A percentile compares a stretch with the other conserved stretches of the same genome.
Evolutionary conservation across 1,140 invertebrate genomes (phyloP).

Genomic region (Hyphantria cunea): DNA sequence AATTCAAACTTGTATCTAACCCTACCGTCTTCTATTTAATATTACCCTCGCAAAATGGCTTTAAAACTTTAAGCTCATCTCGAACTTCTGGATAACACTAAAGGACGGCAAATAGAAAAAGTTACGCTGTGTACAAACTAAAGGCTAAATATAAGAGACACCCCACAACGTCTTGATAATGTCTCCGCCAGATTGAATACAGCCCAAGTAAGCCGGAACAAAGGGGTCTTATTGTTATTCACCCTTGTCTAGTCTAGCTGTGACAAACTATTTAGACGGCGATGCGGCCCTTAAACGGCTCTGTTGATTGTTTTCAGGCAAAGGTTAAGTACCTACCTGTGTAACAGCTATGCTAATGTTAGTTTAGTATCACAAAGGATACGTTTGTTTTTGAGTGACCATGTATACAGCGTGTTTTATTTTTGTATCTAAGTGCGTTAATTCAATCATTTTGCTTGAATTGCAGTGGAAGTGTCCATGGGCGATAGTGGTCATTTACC

Average conservation of each 20-base stretch:
- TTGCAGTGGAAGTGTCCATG: too few species aligned
- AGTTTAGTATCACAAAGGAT: slow-evolving; percentile 12
- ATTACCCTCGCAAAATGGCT: slow-evolving; percentile 4
- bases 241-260: slow-evolving; percentile 58
- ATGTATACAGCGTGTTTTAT: too few species aligned
- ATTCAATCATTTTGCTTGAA: too few species aligned
- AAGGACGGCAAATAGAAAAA: slow-evolving; percentile 37
- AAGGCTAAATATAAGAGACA: slow-evolving; percentile 16
- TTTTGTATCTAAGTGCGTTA: too few species aligned
- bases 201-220: slow-evolving; percentile 61
- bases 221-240: slow-evolving; percentile 78
- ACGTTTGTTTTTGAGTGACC: slow-evolving; percentile 5
- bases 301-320: slow-evolving; percentile 53
- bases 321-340: slow-evolving; percentile 31
- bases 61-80: slow-evolving; percentile 10
- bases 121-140: slow-evolving; percentile 46
- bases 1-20: not conserved
- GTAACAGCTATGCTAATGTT: slow-evolving; percentile 27
- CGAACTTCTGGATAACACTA: slow-evolving; percentile 5
- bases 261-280: slow-evolving; percentile 59
- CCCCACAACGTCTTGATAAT: slow-evolving; percentile 59
- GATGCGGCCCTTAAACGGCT: slow-evolving; percentile 49
- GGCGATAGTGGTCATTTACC: too few species aligned
- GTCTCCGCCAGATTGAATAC: slow-evolving; percentile 71
- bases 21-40: slow-evolving; percentile 1